Evolutionary conservation across 1,140 invertebrate genomes (phyloP), one percentile per base, ranked within the genome.

Genomic region (Ceratina calcarata): DNA sequence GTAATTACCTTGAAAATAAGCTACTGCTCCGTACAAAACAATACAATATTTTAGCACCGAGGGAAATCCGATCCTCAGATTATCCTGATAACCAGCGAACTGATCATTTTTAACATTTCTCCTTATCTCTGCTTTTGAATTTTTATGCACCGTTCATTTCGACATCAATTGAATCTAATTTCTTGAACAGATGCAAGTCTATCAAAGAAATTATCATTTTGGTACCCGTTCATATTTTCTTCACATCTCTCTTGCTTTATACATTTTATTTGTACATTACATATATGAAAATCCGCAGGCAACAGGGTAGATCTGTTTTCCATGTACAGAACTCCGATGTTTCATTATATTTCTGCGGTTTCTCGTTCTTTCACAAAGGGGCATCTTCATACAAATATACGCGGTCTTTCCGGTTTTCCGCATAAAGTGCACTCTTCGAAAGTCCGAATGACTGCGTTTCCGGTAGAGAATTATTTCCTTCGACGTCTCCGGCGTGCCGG

Each of bases 391-490:
- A 57, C 15, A 15, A 24, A 13, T 22, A 12, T n/a, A 24, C 15
- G 0, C 16, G 7, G 18, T 15, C 49, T 24, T 37, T 10, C n/a
- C 75, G 55, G 16, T 70, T 45, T 18, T n/a, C 49, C 10, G 8
- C 16, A 10, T 70, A 77, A 62, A 71, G 49, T 45, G 18, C 27
- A n/a, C 45, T 45, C 37, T 45, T 45, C 8, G 15, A 61, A n/a
- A 64, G 58, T 71, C 6, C 37, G 51, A 55, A 24, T 12, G n/a
- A 7, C 45, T 7, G 27, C 24, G 18, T 45, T 64, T 20, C 49
- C n/a, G 15, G 32, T 4, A 27, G 8, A 64, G 45, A 55, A 61
- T 78, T 24, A 64, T 70, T 62, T 32, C 58, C 53, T 64, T 10
- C 58, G 66, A 16, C 55, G n/a, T 12, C 13, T 0, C 3, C 13